Evolutionary conservation across 2,113 vertebrate genomes (phyloP).

Genomic region (Fregata magnificens): DNA sequence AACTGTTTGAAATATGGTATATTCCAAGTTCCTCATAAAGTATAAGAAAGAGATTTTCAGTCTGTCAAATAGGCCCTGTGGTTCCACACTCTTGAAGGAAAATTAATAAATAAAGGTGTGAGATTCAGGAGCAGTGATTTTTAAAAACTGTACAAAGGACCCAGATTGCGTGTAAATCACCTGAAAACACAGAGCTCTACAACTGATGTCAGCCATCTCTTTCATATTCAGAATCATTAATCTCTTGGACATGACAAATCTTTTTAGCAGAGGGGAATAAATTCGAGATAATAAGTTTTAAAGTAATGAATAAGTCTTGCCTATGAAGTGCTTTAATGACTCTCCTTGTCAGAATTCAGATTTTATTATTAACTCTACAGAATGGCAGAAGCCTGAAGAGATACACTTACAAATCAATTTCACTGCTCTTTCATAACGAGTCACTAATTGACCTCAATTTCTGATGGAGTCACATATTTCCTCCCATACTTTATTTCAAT

Average conservation of each 20-base stretch:
- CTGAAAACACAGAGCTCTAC: slow-evolving; percentile 42
- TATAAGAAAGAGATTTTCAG: not conserved
- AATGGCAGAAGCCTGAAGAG: slow-evolving; percentile 65
- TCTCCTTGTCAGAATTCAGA: slow-evolving; percentile 74
- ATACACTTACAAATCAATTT: slow-evolving; percentile 79
- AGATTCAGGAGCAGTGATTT: not conserved
- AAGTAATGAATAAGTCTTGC: slow-evolving; percentile 72
- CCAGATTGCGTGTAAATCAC: slow-evolving; percentile 36
- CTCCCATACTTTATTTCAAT: slow-evolving; percentile 69
- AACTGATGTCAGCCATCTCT: slow-evolving; percentile 52
- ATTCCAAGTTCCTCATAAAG: not conserved
- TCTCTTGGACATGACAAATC: slow-evolving; percentile 74
- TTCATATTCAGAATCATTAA: slow-evolving; percentile 65
- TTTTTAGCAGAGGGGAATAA: slow-evolving; percentile 66
- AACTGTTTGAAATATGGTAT: not conserved
- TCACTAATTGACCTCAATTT: slow-evolving; percentile 79
- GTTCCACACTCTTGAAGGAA: not conserved
- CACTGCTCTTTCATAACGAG: slow-evolving; percentile 67
- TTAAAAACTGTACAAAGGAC: not conserved
- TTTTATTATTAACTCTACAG: slow-evolving; percentile 76
- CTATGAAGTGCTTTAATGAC: slow-evolving; percentile 72
- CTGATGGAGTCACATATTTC: slow-evolving; percentile 67
- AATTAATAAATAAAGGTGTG: not conserved
- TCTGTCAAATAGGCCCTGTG: not conserved
- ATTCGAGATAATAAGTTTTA: slow-evolving; percentile 72